Conservation (phyloP, 2,113 vertebrate genomes). For the Lampris incognitus region DNA sequence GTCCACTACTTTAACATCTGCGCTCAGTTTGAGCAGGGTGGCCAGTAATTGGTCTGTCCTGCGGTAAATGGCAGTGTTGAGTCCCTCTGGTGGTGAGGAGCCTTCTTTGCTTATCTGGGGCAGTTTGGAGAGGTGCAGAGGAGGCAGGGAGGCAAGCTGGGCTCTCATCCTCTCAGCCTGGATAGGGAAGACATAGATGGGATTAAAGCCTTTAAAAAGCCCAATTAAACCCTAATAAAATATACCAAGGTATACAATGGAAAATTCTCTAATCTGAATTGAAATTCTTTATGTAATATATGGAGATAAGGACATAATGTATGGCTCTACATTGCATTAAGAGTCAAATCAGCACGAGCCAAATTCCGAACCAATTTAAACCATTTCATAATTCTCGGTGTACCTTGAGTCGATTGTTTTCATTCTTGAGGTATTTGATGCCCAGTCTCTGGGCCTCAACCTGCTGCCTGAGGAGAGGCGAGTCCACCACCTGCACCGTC, state of each 20-base stretch:
- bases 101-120: conserved; percentile 71
- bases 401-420: conserved; percentile 92
- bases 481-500: conserved; percentile 88
- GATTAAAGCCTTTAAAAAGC: too few species aligned
- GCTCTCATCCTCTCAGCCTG: conserved; percentile 89
- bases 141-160: conserved; percentile 86
- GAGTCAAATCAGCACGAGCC: too few species aligned
- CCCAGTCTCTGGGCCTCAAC: conserved; percentile 88
- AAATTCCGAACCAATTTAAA: background rate
- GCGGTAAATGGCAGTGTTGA: conserved; percentile 84
- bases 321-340: too few species aligned
- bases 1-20: conserved; percentile 87
- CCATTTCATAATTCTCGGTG: background rate
- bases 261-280: too few species aligned
- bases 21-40: conserved; percentile 88
- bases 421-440: conserved; percentile 89
- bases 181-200: background rate
- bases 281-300: too few species aligned
- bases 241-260: too few species aligned
- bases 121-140: conserved; percentile 84
- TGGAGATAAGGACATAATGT: too few species aligned
- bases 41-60: conserved; percentile 89
- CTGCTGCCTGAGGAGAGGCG: conserved; percentile 91
- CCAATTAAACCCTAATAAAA: too few species aligned
- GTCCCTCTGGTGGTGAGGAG: conserved; percentile 72